Conservation (phyloP, 2,888 invertebrate species). For the Drosophila prolongata region DNA sequence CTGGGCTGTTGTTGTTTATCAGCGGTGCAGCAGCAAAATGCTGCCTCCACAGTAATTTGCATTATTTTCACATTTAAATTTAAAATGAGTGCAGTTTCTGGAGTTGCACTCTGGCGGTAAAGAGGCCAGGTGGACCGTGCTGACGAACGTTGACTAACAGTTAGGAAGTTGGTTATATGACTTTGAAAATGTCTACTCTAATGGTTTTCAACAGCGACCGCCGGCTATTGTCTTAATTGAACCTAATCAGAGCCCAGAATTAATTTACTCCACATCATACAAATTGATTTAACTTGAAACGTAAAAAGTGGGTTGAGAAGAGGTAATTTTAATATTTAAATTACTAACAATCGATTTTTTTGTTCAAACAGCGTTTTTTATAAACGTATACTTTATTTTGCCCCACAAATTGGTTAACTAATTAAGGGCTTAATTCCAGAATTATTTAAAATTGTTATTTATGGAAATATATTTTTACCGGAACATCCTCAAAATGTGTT, state of each 20-base stretch:
- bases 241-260: background rate
- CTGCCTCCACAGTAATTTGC: conserved; percentile 73
- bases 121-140: conserved; percentile 5
- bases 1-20: conserved; percentile 58
- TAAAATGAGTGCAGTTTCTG: conserved; percentile 53
- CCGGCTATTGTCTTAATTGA: conserved; percentile 2
- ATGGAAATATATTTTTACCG: no score
- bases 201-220: conserved; percentile 5
- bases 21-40: conserved; percentile 59
- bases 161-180: conserved; percentile 7
- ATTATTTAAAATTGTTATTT: no score
- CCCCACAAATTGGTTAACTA: no score
- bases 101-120: conserved; percentile 25
- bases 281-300: conserved; percentile 3
- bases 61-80: conserved; percentile 73
- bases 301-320: background rate
- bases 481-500: no score
- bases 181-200: conserved; percentile 15
- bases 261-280: conserved; percentile 4
- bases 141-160: conserved; percentile 1
- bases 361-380: no score
- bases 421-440: no score
- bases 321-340: background rate
- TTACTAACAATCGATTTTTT: background rate
- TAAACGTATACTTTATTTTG: no score